Evolutionary conservation across 2,888 invertebrate genomes (phyloP).

Genomic region (Synergus gifuensis): DNA sequence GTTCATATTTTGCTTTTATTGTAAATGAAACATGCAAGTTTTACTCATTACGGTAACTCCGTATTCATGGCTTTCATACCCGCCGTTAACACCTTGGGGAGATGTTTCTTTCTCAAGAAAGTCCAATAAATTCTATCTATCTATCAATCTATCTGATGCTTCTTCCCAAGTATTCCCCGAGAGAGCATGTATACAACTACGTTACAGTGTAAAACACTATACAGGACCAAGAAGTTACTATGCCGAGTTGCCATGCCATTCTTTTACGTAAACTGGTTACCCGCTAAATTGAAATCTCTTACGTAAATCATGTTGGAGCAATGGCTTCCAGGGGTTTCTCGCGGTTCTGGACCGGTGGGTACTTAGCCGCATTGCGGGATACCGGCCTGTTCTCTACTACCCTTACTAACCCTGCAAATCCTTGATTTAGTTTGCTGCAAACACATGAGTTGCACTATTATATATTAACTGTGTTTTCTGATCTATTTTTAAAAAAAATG

Average conservation of each 20-base stretch:
- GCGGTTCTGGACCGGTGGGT: conserved; percentile 67
- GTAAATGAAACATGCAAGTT: neutral
- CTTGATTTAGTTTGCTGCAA: conserved; percentile 62
- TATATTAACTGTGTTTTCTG: neutral
- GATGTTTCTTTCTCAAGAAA: conserved; percentile 19
- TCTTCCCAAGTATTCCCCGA: conserved; percentile 26
- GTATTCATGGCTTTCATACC: conserved; percentile 25
- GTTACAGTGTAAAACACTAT: neutral
- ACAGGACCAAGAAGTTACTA: conserved; percentile 26
- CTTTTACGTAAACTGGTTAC: conserved; percentile 50
- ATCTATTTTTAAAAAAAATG: neutral
- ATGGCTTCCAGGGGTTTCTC: conserved; percentile 62
- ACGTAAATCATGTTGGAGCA: conserved; percentile 69
- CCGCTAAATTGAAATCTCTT: conserved; percentile 68
- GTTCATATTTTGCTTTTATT: neutral
- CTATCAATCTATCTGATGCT: conserved; percentile 39
- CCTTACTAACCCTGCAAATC: conserved; percentile 59
- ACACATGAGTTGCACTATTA: conserved; percentile 2
- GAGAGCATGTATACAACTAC: conserved; percentile 21
- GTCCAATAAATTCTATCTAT: conserved; percentile 36
- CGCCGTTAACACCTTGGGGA: conserved; percentile 21
- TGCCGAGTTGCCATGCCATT: conserved; percentile 33
- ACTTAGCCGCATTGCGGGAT: conserved; percentile 73
- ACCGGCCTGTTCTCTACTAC: conserved; percentile 50
- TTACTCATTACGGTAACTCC: neutral